Conservation (phyloP, 2,113 vertebrate species). For the Leucopsar rothschildi region DNA sequence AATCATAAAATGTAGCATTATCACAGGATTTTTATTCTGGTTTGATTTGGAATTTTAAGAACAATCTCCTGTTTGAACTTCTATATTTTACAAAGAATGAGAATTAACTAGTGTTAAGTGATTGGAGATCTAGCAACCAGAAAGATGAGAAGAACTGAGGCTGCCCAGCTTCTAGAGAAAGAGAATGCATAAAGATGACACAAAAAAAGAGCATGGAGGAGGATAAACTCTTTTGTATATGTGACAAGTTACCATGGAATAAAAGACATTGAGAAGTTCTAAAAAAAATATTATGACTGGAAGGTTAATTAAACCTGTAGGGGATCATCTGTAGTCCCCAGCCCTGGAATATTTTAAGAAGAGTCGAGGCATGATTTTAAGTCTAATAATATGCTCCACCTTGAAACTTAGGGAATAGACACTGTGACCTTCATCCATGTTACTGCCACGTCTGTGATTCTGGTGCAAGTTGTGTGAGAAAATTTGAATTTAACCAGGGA, state of each 20-base stretch:
- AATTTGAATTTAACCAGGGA: background rate
- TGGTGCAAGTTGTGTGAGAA: background rate
- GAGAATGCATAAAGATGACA: background rate
- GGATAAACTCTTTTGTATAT: background rate
- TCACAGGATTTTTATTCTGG: background rate
- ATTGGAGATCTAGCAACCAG: background rate
- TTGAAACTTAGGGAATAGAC: accelerated
- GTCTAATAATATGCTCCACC: background rate
- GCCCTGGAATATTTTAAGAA: background rate
- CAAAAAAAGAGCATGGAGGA: accelerated
- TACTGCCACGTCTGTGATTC: background rate
- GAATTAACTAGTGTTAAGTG: background rate
- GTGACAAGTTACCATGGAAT: background rate
- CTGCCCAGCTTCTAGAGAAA: background rate
- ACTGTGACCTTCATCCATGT: background rate
- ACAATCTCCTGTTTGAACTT: background rate
- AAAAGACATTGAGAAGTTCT: background rate
- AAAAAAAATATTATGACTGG: background rate
- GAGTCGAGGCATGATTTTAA: background rate
- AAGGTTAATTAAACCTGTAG: background rate
- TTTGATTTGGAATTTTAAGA: background rate
- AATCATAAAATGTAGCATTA: background rate
- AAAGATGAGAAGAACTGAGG: background rate
- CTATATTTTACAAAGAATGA: background rate
- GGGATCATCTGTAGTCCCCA: background rate